These are phyloP conservation scores for Carduelis carduelis DNA, from an alignment of 2,797 vertebrate genomes.

Conservation along the genomic window DNA sequence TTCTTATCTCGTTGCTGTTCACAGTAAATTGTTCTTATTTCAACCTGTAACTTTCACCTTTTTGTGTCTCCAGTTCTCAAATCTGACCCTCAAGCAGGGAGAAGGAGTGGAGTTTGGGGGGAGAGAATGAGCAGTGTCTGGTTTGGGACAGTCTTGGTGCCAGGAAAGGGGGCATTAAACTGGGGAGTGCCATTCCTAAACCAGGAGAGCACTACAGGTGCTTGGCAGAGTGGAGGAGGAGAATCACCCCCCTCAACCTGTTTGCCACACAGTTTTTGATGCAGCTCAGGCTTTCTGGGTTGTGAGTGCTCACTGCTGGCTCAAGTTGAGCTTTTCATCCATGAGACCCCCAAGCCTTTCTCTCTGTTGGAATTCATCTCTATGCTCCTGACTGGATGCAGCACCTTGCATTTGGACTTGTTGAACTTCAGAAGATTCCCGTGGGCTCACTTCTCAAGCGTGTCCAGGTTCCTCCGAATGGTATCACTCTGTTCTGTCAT, in stretches of 20 bases:
- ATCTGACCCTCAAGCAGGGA: background rate
- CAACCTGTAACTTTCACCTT: background rate
- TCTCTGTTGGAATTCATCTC: background rate
- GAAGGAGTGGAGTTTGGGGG: background rate
- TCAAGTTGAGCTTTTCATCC: background rate
- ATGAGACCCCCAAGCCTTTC: rapidly evolving
- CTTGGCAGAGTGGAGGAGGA: background rate
- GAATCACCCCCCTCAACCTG: rapidly evolving
- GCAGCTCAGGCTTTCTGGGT: background rate
- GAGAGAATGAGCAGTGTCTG: rapidly evolving
- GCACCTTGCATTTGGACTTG: background rate
- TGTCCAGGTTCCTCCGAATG: background rate
- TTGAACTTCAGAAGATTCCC: background rate
- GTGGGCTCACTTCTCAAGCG: background rate
- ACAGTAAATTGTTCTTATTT: background rate
- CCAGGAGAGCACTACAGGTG: background rate
- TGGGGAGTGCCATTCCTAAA: background rate
- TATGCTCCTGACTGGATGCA: rapidly evolving
- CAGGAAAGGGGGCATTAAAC: background rate
- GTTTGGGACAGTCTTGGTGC: background rate
- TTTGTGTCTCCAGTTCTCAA: background rate
- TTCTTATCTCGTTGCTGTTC: background rate
- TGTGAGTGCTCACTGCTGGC: background rate
- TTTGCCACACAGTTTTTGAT: rapidly evolving
- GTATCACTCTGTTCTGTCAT: background rate